Base-by-base conservation (phyloP, 2,888 invertebrate species). In the Nineta flava region DNA sequence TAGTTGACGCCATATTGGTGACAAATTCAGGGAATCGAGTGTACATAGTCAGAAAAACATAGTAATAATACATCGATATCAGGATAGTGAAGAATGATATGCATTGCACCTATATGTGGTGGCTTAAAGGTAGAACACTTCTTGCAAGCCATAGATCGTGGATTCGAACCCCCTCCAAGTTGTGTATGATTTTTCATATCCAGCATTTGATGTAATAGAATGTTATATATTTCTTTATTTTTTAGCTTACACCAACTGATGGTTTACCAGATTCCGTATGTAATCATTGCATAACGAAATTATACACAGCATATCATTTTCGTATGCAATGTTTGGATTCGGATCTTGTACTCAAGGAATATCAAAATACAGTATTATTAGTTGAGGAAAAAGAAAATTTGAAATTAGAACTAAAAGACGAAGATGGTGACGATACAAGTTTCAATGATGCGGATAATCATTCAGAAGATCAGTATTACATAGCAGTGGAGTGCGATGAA, bases 321-420 rank as follows among this genome's bases (percentile, higher is more conserved):
- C 40, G 48, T 13, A 31, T 35, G 26, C 19, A 19, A 2, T 48
- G 48, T 12, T 7, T 48, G 26, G 16, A 48, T 16, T 41, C 48
- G 3, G 48, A 48, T 31, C 19, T 31, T 7, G 34, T 26, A 13
- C 15, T 48, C 3, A 32, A 41, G 6, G 21, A 48, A 12, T 48
- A 48, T 41, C 40, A 31, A 41, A 41, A 41, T 17, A 26, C 48
- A 15, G 10, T 35, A 16, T 32, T 15, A n/a, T 32, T 26, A 15
- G 17, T 26, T 26, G 15, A 12, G n/a, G 46, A 31, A 9, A 9
- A 46, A 32, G 34, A 21, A 32, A 46, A 21, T 46, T 46, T 46
- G 3, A 46, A 46, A 34, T 7, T 38, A 38, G 38, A 38, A 15
- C n/a, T 15, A n/a, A 31, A 34, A 13, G 16, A 16, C 5, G 34